phyloP scores from a whole-genome alignment of 1,140 invertebrate species.

The Trichonephila clavata region DNA sequence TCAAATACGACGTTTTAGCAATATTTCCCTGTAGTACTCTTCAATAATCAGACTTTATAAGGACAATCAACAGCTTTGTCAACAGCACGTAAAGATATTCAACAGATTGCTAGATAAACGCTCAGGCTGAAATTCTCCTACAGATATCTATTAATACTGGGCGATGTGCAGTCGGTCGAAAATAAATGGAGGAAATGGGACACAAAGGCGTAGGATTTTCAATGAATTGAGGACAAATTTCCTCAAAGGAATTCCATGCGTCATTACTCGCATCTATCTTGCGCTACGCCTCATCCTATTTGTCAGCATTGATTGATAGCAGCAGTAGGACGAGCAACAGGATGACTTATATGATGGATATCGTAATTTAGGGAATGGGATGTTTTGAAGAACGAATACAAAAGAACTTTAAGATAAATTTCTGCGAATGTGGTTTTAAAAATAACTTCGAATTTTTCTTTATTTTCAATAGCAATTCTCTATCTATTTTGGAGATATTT shows the following conservation, averaged over 20 bases:
- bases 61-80: too few species aligned
- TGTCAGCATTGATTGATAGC: not conserved
- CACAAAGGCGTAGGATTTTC: not conserved
- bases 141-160: not conserved
- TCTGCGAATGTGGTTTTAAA: too few species aligned
- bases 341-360: not conserved
- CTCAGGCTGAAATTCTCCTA: not conserved
- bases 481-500: too few species aligned
- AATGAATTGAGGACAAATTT: slow-evolving; percentile 1
- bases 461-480: too few species aligned
- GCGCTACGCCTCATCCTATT: not conserved
- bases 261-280: not conserved
- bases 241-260: not conserved
- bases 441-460: too few species aligned
- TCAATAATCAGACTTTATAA: too few species aligned
- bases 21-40: too few species aligned
- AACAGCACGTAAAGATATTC: not conserved
- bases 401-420: too few species aligned
- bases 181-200: not conserved
- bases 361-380: not conserved
- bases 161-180: not conserved
- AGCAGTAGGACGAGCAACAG: not conserved
- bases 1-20: too few species aligned
- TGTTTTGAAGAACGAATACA: too few species aligned
- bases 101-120: not conserved